Conservation (phyloP, 2,113 vertebrate genomes). For the Martes martes region DNA sequence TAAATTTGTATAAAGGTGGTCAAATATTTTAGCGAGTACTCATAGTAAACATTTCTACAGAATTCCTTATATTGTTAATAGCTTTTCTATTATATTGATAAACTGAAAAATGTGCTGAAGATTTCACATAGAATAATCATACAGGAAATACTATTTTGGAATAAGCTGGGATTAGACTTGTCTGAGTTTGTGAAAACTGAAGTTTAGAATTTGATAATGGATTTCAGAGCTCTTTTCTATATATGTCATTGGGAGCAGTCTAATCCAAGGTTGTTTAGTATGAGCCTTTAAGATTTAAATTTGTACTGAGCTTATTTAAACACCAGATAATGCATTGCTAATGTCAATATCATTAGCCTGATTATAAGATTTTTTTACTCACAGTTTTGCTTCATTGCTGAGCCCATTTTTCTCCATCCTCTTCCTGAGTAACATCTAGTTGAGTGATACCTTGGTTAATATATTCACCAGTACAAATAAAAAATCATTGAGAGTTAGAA, state of each 20-base stretch:
- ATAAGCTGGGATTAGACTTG: neutral
- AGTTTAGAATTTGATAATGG: constrained; percentile 12
- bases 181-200: constrained; percentile 11
- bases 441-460: neutral
- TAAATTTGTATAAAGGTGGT: constrained; percentile 6
- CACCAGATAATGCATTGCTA: neutral
- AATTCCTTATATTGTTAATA: neutral
- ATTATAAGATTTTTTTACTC: neutral
- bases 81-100: neutral
- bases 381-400: neutral
- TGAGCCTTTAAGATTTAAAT: neutral
- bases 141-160: neutral
- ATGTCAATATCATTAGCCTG: neutral
- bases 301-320: neutral
- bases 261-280: neutral
- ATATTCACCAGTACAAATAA: neutral
- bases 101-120: neutral
- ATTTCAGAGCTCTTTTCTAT: neutral
- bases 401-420: neutral
- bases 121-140: neutral
- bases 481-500: neutral
- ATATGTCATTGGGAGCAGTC: neutral
- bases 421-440: neutral
- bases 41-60: neutral
- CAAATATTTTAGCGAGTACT: constrained; percentile 1